phyloP scores from a whole-genome alignment of 2,888 invertebrate genomes.

The Pyrrhopygopsis socrates region DNA sequence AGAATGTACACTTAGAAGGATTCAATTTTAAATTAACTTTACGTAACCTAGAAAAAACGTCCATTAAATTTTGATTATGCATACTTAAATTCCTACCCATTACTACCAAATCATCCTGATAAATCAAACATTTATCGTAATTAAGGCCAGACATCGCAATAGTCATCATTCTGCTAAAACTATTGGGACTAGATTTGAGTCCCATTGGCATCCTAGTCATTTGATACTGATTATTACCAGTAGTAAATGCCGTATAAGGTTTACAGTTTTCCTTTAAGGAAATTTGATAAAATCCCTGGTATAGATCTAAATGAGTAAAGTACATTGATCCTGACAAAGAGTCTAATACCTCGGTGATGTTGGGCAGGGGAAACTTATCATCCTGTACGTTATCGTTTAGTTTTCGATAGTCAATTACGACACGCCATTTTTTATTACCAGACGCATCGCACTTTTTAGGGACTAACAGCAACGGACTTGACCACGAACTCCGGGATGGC shows the following conservation, averaged over 20 bases:
- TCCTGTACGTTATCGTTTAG: conserved; percentile 36
- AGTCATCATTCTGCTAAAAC: conserved; percentile 51
- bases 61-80: conserved; percentile 46
- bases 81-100: conserved; percentile 15
- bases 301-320: conserved; percentile 47
- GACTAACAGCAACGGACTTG: conserved; percentile 77
- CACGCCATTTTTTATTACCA: conserved; percentile 72
- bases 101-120: conserved; percentile 36
- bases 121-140: conserved; percentile 46
- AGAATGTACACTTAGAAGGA: conserved; percentile 41
- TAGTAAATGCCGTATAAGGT: conserved; percentile 43
- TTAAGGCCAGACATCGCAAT: conserved; percentile 61
- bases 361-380: conserved; percentile 49
- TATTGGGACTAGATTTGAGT: conserved; percentile 48
- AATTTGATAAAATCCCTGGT: conserved; percentile 39
- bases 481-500: conserved; percentile 65
- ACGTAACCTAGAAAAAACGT: conserved; percentile 24
- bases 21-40: conserved; percentile 54
- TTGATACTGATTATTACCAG: conserved; percentile 27
- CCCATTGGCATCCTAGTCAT: conserved; percentile 61
- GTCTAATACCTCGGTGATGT: conserved; percentile 42
- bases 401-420: conserved; percentile 67
- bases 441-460: conserved; percentile 71
- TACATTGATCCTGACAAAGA: conserved; percentile 43
- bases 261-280: conserved; percentile 7